phyloP scores from a whole-genome alignment of 2,888 invertebrate species.

The Crepidodera aurea region DNA sequence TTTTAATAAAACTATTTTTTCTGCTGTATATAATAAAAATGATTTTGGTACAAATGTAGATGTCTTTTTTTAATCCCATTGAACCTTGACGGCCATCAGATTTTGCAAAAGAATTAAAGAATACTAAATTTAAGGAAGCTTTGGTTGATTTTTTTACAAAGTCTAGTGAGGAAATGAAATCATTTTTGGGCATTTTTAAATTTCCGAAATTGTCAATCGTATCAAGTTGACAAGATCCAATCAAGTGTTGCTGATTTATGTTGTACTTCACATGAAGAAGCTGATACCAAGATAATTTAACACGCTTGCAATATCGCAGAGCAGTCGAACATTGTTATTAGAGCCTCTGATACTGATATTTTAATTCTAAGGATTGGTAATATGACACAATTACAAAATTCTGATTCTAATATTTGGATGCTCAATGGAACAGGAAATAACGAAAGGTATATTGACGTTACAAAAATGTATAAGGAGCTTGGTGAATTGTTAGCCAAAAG shows the following conservation, averaged over 20 bases:
- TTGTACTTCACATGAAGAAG: conserved; percentile 36
- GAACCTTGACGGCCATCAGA: conserved; percentile 43
- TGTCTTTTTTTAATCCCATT: no score
- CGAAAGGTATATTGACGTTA: conserved; percentile 27
- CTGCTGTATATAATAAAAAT: no score
- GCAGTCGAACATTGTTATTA: conserved; percentile 42
- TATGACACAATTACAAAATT: conserved; percentile 47
- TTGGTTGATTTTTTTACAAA: conserved; percentile 41
- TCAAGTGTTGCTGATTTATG: conserved; percentile 30
- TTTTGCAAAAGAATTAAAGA: conserved; percentile 37
- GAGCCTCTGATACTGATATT: conserved; percentile 44
- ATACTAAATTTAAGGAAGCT: conserved; percentile 44
- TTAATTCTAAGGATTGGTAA: conserved; percentile 44
- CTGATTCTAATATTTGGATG: no score
- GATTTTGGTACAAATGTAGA: no score
- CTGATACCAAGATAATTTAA: no score
- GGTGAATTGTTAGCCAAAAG: conserved; percentile 29
- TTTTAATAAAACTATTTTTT: conserved; percentile 43
- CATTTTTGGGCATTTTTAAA: conserved; percentile 36
- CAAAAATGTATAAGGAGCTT: conserved; percentile 28
- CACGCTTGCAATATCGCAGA: conserved; percentile 39
- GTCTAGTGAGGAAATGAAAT: conserved; percentile 44
- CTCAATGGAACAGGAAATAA: no score
- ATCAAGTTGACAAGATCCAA: conserved; percentile 36
- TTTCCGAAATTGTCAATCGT: conserved; percentile 7